Evolutionary conservation across 2,888 invertebrate species (phyloP).

Genomic region (Pilophorus perplexus): DNA sequence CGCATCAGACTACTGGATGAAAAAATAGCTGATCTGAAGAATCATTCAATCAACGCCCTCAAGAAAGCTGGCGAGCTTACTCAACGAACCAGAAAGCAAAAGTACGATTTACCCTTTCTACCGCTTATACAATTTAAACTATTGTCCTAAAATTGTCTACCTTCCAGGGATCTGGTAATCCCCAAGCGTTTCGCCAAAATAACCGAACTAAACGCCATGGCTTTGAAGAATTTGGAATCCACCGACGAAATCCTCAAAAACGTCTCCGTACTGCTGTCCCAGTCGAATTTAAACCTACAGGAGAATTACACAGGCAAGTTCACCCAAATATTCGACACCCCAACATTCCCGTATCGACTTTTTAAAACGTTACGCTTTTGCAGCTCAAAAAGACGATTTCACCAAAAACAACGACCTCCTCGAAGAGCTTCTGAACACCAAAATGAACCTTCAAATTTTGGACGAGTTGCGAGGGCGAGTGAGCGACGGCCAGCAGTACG

Average conservation of each 20-base stretch:
- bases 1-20: constrained; percentile 62
- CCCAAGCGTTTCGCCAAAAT: constrained; percentile 35
- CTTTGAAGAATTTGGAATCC: constrained; percentile 18
- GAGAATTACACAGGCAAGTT: constrained; percentile 22
- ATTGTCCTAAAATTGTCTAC: background rate
- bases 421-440: background rate
- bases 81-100: constrained; percentile 36
- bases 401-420: background rate
- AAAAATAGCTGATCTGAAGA: constrained; percentile 69
- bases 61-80: constrained; percentile 41
- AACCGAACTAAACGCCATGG: constrained; percentile 24
- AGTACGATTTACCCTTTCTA: constrained; percentile 10
- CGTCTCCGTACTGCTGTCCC: constrained; percentile 18
- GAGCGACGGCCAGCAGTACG: background rate
- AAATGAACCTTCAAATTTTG: constrained; percentile 3
- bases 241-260: constrained; percentile 32
- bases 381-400: background rate
- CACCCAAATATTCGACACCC: background rate
- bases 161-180: constrained; percentile 36
- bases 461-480: constrained; percentile 11
- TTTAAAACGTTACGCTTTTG: background rate
- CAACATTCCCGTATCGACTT: background rate
- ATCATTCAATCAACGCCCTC: constrained; percentile 59
- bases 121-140: background rate
- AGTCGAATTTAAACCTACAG: constrained; percentile 21